These are phyloP conservation scores for Leptarthrus brevirostris DNA, from an alignment of 2,888 invertebrate genomes.

Conservation along the genomic window DNA sequence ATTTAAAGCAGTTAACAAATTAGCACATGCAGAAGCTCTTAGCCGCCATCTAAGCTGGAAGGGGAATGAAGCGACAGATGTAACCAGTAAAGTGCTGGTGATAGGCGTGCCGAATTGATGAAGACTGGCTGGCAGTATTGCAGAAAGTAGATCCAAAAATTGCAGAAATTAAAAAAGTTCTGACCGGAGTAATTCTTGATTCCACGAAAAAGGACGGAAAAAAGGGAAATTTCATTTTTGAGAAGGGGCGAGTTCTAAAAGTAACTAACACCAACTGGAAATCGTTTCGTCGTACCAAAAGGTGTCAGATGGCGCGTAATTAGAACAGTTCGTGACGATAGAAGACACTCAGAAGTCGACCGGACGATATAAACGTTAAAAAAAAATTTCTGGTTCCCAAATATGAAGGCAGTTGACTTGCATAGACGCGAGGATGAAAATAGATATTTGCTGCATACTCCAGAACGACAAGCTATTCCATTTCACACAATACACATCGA, in stretches of 20 bases:
- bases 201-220: neutral
- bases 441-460: slow-evolving; percentile 51
- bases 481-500: slow-evolving; percentile 53
- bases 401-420: slow-evolving; percentile 9
- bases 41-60: neutral
- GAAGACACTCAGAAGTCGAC: slow-evolving; percentile 50
- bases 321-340: slow-evolving; percentile 42
- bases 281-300: too few species aligned
- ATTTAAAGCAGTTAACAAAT: neutral
- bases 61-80: neutral
- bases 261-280: slow-evolving; percentile 22
- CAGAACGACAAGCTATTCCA: slow-evolving; percentile 52
- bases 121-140: slow-evolving; percentile 52
- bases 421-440: slow-evolving; percentile 10
- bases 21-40: slow-evolving; percentile 2
- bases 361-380: slow-evolving; percentile 48
- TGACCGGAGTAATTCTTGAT: neutral
- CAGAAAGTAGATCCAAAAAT: slow-evolving; percentile 50
- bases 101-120: neutral
- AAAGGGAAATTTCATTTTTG: slow-evolving; percentile 5
- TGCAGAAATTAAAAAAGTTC: slow-evolving; percentile 28
- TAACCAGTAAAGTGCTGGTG: slow-evolving; percentile 5
- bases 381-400: slow-evolving; percentile 53
- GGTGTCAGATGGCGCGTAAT: slow-evolving; percentile 50
- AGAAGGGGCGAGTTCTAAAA: slow-evolving; percentile 39